Conservation (phyloP, 2,888 invertebrate species). For the Volucella inanis region DNA sequence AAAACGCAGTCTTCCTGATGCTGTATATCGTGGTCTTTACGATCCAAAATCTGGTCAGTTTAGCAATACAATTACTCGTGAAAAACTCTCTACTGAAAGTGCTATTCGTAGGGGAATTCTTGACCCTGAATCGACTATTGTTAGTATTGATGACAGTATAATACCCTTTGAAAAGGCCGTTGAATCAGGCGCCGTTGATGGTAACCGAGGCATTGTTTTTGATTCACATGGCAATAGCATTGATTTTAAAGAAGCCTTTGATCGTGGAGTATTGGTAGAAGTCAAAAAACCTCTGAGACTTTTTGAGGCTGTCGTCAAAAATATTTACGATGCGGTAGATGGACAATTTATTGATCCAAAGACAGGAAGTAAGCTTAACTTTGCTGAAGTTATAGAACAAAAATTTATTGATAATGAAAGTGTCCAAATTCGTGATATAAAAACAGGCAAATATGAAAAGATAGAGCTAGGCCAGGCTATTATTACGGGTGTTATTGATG, state of each 20-base stretch:
- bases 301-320: slow-evolving; percentile 91
- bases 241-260: slow-evolving; percentile 93
- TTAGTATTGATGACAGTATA: slow-evolving; percentile 91
- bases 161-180: slow-evolving; percentile 93
- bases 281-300: slow-evolving; percentile 91
- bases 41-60: slow-evolving; percentile 93
- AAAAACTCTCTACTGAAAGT: slow-evolving; percentile 90
- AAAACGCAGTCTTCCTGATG: slow-evolving; percentile 93
- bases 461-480: slow-evolving; percentile 91
- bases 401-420: slow-evolving; percentile 93
- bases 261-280: slow-evolving; percentile 91
- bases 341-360: slow-evolving; percentile 93
- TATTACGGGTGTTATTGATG: slow-evolving; percentile 89
- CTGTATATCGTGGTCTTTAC: slow-evolving; percentile 95
- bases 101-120: slow-evolving; percentile 93
- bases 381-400: slow-evolving; percentile 91
- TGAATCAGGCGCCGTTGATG: slow-evolving; percentile 89
- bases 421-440: slow-evolving; percentile 91
- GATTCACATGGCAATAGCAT: slow-evolving; percentile 86
- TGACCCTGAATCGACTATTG: slow-evolving; percentile 93
- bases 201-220: slow-evolving; percentile 88
- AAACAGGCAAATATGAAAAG: slow-evolving; percentile 90
- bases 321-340: slow-evolving; percentile 90
- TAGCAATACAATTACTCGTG: slow-evolving; percentile 90
- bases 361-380: slow-evolving; percentile 89